These are phyloP conservation scores for Stenodema calcarata DNA, from an alignment of 2,888 invertebrate genomes.

Conservation along the genomic window DNA sequence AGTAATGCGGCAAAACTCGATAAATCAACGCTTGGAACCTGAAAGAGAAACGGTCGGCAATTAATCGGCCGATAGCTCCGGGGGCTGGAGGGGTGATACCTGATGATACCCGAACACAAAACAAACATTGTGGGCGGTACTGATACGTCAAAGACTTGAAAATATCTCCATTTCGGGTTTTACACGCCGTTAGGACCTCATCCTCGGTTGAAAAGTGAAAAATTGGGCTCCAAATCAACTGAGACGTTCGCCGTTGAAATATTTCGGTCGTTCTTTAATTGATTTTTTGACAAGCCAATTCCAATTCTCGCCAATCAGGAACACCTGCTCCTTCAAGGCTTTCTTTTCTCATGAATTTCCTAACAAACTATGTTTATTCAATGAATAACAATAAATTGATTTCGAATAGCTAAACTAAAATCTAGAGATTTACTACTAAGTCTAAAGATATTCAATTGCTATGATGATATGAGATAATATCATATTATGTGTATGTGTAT, in stretches of 20 bases:
- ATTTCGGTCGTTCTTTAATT: conserved; percentile 2
- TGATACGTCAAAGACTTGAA: conserved; percentile 19
- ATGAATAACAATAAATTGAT: background rate
- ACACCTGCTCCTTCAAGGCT: background rate
- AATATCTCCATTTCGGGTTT: conserved; percentile 11
- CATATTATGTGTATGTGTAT: too few species aligned
- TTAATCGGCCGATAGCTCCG: conserved; percentile 28
- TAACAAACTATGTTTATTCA: background rate
- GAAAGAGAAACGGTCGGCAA: background rate
- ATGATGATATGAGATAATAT: too few species aligned
- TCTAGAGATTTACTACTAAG: too few species aligned
- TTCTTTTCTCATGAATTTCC: background rate
- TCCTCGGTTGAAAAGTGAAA: background rate
- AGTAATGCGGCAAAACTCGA: background rate
- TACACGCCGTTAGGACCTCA: background rate
- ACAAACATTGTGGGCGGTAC: conserved; percentile 28
- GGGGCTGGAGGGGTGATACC: conserved; percentile 3
- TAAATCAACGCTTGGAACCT: conserved; percentile 27
- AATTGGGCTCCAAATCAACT: conserved; percentile 15
- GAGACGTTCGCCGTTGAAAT: background rate
- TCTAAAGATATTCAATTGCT: too few species aligned
- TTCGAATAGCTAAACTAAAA: background rate
- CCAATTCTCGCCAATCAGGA: background rate
- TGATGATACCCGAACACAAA: conserved; percentile 8
- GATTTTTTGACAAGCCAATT: conserved; percentile 25